These are phyloP conservation scores for Betta splendens DNA, from an alignment of 2,797 vertebrate genomes.

Conservation along the genomic window DNA sequence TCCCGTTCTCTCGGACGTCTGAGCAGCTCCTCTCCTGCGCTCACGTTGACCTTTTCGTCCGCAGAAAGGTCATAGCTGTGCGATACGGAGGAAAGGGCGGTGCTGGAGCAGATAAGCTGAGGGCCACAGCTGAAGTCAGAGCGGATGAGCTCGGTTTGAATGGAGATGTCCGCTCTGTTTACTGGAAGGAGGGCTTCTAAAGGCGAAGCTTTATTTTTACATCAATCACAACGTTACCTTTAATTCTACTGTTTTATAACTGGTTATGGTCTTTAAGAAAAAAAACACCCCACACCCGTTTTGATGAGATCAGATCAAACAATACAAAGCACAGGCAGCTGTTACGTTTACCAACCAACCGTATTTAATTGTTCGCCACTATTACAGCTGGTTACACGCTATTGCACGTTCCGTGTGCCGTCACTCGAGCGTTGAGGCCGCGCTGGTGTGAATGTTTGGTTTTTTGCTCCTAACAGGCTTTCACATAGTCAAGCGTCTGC, in stretches of 20 bases:
- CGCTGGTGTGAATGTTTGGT: too few relatives aligned
- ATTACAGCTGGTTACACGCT: too few relatives aligned
- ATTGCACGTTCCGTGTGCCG: too few relatives aligned
- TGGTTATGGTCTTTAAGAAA: neutral
- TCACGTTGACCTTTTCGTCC: slow-evolving; percentile 58
- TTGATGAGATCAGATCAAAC: too few relatives aligned
- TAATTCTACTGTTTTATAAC: neutral
- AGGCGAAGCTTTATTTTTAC: slow-evolving; percentile 33
- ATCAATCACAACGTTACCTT: neutral
- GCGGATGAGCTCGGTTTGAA: slow-evolving; percentile 26
- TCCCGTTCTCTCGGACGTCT: slow-evolving; percentile 33
- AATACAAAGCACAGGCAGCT: too few relatives aligned
- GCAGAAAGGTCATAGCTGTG: slow-evolving; percentile 54
- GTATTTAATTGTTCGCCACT: too few relatives aligned
- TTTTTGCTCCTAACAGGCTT: neutral
- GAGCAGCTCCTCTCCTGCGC: slow-evolving; percentile 37
- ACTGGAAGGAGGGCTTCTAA: slow-evolving; percentile 3
- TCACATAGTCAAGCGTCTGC: neutral
- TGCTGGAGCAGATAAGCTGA: slow-evolving; percentile 24
- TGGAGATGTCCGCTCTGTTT: slow-evolving; percentile 12
- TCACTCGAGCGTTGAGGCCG: too few relatives aligned
- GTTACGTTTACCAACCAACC: too few relatives aligned
- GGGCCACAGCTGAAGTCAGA: slow-evolving; percentile 24
- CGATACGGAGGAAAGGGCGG: slow-evolving; percentile 13
- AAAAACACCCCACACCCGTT: neutral